These are phyloP conservation scores for Lepidurus arcticus DNA, from an alignment of 1,140 invertebrate genomes.

Conservation along the genomic window DNA sequence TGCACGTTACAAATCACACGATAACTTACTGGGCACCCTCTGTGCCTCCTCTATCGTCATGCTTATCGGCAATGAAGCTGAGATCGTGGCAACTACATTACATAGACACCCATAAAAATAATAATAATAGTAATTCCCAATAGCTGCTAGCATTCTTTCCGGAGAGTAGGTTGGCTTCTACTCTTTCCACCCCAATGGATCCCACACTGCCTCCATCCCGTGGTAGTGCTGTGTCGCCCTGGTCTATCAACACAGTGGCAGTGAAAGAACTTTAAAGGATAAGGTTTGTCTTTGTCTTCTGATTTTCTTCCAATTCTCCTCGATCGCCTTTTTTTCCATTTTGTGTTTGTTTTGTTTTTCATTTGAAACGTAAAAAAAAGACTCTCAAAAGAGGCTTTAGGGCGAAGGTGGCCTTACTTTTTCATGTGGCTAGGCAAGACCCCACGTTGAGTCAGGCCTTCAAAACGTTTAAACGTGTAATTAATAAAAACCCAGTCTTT, in stretches of 20 bases:
- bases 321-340: background rate
- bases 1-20: constrained; percentile 18
- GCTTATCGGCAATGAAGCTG: constrained; percentile 9
- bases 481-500: constrained; percentile 99
- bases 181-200: background rate
- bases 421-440: constrained; percentile 32
- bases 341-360: too few relatives aligned
- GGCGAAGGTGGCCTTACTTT: constrained; percentile 29
- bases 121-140: background rate
- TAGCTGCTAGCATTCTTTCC: constrained; percentile 8
- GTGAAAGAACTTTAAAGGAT: constrained; percentile 14
- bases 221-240: background rate
- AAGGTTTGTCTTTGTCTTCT: constrained; percentile 25
- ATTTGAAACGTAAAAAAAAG: background rate
- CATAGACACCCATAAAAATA: constrained; percentile 5
- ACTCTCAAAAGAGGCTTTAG: background rate
- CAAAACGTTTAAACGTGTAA: constrained; percentile 98
- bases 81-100: constrained; percentile 21
- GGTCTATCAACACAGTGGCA: background rate
- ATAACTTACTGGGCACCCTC: background rate
- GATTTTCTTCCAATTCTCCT: constrained; percentile 13
- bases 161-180: background rate
- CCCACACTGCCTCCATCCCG: background rate
- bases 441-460: constrained; percentile 84
- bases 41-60: background rate